Conservation (phyloP, 2,888 invertebrate species). For the Bellardia bayeri region DNA sequence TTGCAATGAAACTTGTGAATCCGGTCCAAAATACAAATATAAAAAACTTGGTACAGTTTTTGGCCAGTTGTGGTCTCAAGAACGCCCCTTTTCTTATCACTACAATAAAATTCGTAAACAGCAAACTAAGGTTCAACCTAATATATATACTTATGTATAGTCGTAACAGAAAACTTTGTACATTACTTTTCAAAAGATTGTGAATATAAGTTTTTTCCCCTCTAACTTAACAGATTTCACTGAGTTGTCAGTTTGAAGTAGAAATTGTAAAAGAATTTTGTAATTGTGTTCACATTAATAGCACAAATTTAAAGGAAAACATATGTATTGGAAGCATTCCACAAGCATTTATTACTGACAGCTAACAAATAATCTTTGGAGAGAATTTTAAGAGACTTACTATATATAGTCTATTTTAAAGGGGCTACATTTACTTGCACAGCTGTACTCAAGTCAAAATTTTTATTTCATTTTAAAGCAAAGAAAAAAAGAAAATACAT, state of each 20-base stretch:
- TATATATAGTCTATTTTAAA: not conserved
- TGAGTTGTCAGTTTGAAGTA: constrained; percentile 45
- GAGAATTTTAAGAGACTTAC: not conserved
- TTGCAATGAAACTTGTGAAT: too few species aligned
- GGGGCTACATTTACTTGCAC: not conserved
- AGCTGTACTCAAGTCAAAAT: constrained; percentile 5
- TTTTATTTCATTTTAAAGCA: constrained; percentile 22
- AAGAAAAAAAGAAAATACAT: not conserved
- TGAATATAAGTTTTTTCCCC: not conserved
- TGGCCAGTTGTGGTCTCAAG: too few species aligned
- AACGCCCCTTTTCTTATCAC: too few species aligned
- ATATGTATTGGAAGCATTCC: too few species aligned
- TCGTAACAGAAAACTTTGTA: constrained; percentile 38
- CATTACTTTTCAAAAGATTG: constrained; percentile 41
- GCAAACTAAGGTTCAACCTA: too few species aligned
- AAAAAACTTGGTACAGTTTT: too few species aligned
- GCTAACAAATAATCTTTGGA: too few species aligned
- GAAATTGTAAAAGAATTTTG: not conserved
- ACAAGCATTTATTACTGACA: too few species aligned
- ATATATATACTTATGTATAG: not conserved
- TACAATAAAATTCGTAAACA: too few species aligned
- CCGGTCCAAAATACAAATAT: too few species aligned
- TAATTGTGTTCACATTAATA: not conserved
- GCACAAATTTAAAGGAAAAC: not conserved
- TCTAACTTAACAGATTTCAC: constrained; percentile 39